phyloP scores from a whole-genome alignment of 2,888 invertebrate genomes.

The Eudasyphora cyanicolor region DNA sequence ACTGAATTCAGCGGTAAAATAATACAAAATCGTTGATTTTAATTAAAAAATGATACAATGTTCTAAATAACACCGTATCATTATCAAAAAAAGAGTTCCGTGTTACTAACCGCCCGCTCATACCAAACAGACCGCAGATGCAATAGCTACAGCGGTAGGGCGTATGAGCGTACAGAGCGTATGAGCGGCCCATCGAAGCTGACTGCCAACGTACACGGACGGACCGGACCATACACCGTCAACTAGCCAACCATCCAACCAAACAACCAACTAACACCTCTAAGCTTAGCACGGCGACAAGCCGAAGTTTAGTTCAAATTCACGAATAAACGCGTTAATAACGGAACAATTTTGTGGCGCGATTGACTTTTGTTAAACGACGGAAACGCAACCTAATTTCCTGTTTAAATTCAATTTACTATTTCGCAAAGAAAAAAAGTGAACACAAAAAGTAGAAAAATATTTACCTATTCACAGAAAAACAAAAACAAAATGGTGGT shows the following conservation, averaged over 20 bases:
- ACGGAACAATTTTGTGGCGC: constrained; percentile 9
- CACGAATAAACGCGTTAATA: background rate
- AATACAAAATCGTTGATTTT: no score
- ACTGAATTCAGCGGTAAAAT: no score
- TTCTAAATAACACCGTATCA: no score
- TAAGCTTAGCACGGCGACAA: constrained; percentile 8
- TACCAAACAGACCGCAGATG: background rate
- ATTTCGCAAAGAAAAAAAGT: background rate
- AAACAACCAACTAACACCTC: background rate
- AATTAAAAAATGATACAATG: no score
- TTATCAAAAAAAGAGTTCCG: no score
- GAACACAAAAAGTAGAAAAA: background rate
- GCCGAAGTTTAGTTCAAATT: constrained; percentile 5
- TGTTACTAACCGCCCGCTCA: background rate
- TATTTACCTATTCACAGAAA: no score
- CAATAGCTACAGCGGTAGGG: background rate
- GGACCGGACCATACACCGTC: background rate
- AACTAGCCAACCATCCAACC: no score
- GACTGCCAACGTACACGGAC: no score
- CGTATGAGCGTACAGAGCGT: no score
- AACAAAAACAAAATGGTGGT: constrained; percentile 55
- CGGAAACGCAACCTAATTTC: constrained; percentile 4
- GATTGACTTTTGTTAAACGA: background rate
- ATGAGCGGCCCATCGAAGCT: background rate
- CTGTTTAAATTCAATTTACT: background rate